These are phyloP conservation scores for Brachionus asplanchnoidis DNA, from an alignment of 1,140 invertebrate species.

Conservation along the genomic window DNA sequence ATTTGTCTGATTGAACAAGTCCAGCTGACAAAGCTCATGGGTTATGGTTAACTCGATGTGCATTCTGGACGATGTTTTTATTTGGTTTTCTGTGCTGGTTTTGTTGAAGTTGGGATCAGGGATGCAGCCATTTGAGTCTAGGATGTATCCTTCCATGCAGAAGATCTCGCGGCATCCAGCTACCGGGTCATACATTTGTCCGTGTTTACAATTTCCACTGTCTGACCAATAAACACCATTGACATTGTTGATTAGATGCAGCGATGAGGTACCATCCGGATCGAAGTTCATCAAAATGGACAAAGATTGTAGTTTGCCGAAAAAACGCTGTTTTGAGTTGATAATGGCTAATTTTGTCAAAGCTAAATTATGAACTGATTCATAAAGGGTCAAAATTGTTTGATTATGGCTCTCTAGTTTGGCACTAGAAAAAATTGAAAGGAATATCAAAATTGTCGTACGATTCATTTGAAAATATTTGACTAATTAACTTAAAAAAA, in stretches of 20 bases:
- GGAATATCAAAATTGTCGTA: not conserved
- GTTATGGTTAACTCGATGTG: not conserved
- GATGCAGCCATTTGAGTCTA: not conserved
- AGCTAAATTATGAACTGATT: not conserved
- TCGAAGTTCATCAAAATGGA: conserved; percentile 40
- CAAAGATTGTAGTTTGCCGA: conserved; percentile 4
- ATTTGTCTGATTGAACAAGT: not conserved
- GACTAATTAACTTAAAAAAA: not conserved
- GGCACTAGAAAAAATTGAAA: not conserved
- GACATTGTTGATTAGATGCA: not conserved
- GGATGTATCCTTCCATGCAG: conserved; percentile 14
- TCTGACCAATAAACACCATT: not conserved
- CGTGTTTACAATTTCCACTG: conserved; percentile 24
- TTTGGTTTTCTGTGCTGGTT: not conserved
- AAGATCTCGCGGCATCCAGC: conserved; percentile 36
- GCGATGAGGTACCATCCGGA: conserved; percentile 15
- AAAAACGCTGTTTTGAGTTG: not conserved
- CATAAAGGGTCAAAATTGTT: not conserved
- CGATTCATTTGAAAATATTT: not conserved
- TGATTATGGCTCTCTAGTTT: not conserved
- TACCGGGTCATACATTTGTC: conserved; percentile 37
- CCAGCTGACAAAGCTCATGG: not conserved
- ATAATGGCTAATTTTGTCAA: not conserved
- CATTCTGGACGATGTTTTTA: not conserved
- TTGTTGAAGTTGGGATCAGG: conserved; percentile 4